phyloP scores from a whole-genome alignment of 2,888 invertebrate genomes.

The Sphaerophoria rueppellii region DNA sequence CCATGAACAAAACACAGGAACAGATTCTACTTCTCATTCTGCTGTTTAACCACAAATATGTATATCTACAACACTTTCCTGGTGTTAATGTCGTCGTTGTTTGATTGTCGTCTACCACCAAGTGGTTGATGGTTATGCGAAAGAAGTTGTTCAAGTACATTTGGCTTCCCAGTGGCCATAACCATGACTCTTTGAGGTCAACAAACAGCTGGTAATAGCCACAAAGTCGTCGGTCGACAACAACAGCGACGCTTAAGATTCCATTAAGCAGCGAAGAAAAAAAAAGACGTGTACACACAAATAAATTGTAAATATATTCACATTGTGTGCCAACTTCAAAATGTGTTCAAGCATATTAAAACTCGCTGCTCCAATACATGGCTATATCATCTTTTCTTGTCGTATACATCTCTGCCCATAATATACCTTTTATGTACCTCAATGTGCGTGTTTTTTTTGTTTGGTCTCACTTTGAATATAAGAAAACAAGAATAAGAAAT shows the following conservation, averaged over 20 bases:
- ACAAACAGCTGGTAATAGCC: constrained; percentile 81
- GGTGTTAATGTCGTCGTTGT: constrained; percentile 19
- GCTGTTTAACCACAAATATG: constrained; percentile 1
- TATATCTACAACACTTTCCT: constrained; percentile 7
- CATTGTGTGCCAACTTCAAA: constrained; percentile 58
- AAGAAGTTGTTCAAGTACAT: constrained; percentile 53
- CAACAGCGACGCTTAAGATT: constrained; percentile 57
- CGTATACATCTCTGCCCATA: constrained; percentile 42
- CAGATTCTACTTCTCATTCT: background rate
- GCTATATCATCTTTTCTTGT: constrained; percentile 14
- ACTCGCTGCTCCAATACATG: constrained; percentile 42
- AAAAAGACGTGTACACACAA: background rate
- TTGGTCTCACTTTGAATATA: constrained; percentile 30
- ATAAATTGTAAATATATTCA: constrained; percentile 45
- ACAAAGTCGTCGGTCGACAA: constrained; percentile 46
- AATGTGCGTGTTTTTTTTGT: constrained; percentile 49
- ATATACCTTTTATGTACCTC: constrained; percentile 2
- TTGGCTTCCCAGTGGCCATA: constrained; percentile 78
- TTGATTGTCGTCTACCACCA: background rate
- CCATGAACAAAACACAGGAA: constrained; percentile 24
- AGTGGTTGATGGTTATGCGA: constrained; percentile 10
- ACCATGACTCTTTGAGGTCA: constrained; percentile 82
- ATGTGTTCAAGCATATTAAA: constrained; percentile 64
- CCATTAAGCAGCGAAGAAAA: constrained; percentile 52
- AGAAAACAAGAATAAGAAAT: constrained; percentile 4